Evolutionary conservation across 2,113 vertebrate genomes (phyloP).

Genomic region (Aphyosemion australe): DNA sequence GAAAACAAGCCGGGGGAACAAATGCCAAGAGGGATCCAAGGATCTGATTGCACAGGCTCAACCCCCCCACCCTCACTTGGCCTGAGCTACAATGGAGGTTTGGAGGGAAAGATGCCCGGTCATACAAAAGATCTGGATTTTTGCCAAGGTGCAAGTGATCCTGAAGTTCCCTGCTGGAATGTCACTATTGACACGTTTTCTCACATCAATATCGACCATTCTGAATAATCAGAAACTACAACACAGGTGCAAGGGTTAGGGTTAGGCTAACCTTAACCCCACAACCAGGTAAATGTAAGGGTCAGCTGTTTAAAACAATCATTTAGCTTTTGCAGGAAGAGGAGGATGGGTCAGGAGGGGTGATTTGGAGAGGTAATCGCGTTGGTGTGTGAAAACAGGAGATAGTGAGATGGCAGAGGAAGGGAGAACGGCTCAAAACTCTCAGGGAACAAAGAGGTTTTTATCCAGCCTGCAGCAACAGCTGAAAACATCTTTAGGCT

Average conservation of each 20-base stretch:
- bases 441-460: constrained; percentile 75
- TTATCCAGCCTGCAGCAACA: constrained; percentile 77
- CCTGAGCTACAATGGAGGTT: constrained; percentile 15
- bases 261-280: too few species aligned
- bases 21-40: constrained; percentile 60
- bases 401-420: constrained; percentile 35
- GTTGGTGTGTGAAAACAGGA: constrained; percentile 6
- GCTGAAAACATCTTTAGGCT: constrained; percentile 80
- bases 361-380: neutral
- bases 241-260: constrained; percentile 16
- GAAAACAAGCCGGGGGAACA: constrained; percentile 69
- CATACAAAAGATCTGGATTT: constrained; percentile 40
- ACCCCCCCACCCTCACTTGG: constrained; percentile 29
- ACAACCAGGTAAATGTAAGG: constrained; percentile 10
- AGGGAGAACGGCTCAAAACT: constrained; percentile 45
- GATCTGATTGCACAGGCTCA: constrained; percentile 66
- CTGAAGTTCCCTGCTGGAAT: constrained; percentile 53
- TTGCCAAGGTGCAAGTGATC: constrained; percentile 42
- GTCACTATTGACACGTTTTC: constrained; percentile 21
- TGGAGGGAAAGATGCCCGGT: constrained; percentile 41
- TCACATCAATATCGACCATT: constrained; percentile 23
- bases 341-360: neutral
- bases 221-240: constrained; percentile 13
- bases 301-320: constrained; percentile 3
- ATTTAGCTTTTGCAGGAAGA: constrained; percentile 16